Evolutionary conservation across 2,888 invertebrate species (phyloP), one percentile per base, ranked within the genome.

Genomic region (Reticulitermes lucifugus): DNA sequence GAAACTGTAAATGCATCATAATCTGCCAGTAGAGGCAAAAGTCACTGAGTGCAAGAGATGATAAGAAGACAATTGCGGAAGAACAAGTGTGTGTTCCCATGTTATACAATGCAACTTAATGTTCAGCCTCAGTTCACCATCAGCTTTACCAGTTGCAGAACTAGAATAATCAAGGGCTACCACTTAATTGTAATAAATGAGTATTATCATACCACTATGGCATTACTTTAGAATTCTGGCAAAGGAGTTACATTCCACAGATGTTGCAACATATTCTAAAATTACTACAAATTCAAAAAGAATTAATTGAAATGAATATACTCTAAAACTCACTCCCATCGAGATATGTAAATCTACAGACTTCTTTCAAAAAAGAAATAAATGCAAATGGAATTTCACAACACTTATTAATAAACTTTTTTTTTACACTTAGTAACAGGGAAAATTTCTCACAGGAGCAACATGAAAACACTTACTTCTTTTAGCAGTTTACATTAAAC

Each of bases 141-240:
- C 29, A 73, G 25, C 35, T 7, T 73, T 35, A 73, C 29, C 21
- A 41, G 14, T 73, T 35, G 7, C 18, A 73, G 73, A 41, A 29
- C 73, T 73, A 41, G 21, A n/a, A 65, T 12, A 46, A 46, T 46
- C 65, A 65, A 25, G 25, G 55, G 14, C 55, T 55, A 55, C 55
- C 6, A n/a, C 12, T 9, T 65, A 65, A 65, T 12, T 65, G 65
- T 18, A 73, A 21, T 73, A 21, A 10, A 73, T 51, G 83, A 83
- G 83, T 83, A 83, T 75, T 75, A 73, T 29, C 55, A 55, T 83
- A 73, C 29, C 21, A 51, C 7, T 51, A 22, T 43, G 73, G 75
- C 29, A 83, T n/a, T 83, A 73, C 35, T 73, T 83, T 83, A 83
- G 83, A 73, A 83, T 83, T 73, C 35, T 75, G 73, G 83, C 51